Percentiles rank a stretch among this genome's conserved stretches.
phyloP scores from a whole-genome alignment of 2,888 invertebrate genomes.

The Metallyticus violacea region DNA sequence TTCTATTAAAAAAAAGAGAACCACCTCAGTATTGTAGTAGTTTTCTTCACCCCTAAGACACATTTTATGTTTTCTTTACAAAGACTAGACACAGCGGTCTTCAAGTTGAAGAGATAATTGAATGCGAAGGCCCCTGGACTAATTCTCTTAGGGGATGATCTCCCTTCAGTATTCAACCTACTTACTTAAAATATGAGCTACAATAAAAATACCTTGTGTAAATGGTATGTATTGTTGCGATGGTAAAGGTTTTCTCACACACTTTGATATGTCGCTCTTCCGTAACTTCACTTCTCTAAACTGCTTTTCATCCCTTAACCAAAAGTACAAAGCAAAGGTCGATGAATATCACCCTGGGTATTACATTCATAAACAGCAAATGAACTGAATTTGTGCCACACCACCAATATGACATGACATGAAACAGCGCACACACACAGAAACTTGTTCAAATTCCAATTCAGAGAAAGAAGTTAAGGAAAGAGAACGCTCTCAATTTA shows the following conservation, averaged over 20 bases:
- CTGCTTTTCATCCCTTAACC: too few relatives aligned
- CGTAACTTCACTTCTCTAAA: neutral
- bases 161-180: neutral
- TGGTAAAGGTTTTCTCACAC: too few relatives aligned
- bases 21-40: neutral
- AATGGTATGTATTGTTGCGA: conserved; percentile 12
- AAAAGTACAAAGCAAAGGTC: too few relatives aligned
- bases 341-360: too few relatives aligned
- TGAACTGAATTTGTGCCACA: neutral
- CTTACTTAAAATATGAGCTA: conserved; percentile 1
- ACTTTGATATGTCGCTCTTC: neutral
- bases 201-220: conserved; percentile 12
- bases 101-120: neutral
- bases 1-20: conserved; percentile 1
- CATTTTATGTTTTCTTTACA: neutral
- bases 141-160: neutral
- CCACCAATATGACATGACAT: too few relatives aligned
- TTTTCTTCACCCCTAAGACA: neutral
- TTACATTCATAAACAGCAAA: too few relatives aligned
- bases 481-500: too few relatives aligned
- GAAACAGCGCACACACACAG: too few relatives aligned
- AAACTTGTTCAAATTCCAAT: too few relatives aligned
- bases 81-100: conserved; percentile 3
- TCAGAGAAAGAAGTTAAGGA: too few relatives aligned
- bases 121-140: conserved; percentile 9